These are phyloP conservation scores for Pipistrellus pygmaeus DNA, from an alignment of 2,797 vertebrate genomes.

Conservation along the genomic window DNA sequence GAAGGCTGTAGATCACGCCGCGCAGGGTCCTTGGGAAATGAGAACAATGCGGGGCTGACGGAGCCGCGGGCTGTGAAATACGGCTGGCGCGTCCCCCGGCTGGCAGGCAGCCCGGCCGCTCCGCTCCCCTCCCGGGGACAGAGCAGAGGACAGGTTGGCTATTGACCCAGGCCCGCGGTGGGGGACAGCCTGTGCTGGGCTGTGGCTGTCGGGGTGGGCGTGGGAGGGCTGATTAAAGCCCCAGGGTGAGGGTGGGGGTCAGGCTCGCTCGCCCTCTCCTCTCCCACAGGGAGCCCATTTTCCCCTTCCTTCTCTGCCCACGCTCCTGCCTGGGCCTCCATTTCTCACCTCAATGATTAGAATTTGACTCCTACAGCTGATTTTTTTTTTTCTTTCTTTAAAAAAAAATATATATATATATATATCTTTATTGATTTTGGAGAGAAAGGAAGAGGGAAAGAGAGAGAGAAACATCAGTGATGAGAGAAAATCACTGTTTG, in stretches of 20 bases:
- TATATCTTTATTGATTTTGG: no score
- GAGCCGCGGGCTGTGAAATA: neutral
- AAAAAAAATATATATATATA: no score
- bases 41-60: constrained; percentile 56
- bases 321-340: neutral
- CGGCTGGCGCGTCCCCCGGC: rapidly evolving
- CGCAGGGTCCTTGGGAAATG: neutral
- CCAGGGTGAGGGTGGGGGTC: no score
- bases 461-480: no score
- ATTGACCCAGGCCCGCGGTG: rapidly evolving
- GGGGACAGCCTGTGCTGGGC: neutral
- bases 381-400: no score
- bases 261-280: rapidly evolving
- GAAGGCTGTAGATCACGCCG: constrained; percentile 49
- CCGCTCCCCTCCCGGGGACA: neutral
- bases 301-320: neutral
- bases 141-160: neutral
- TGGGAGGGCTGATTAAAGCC: neutral
- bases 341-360: neutral
- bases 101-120: neutral
- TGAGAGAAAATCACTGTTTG: no score
- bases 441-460: no score
- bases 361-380: rapidly evolving
- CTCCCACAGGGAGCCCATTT: neutral
- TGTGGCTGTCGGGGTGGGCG: rapidly evolving